phyloP scores from a whole-genome alignment of 1,140 invertebrate species.

The Solenopsis fugax region DNA sequence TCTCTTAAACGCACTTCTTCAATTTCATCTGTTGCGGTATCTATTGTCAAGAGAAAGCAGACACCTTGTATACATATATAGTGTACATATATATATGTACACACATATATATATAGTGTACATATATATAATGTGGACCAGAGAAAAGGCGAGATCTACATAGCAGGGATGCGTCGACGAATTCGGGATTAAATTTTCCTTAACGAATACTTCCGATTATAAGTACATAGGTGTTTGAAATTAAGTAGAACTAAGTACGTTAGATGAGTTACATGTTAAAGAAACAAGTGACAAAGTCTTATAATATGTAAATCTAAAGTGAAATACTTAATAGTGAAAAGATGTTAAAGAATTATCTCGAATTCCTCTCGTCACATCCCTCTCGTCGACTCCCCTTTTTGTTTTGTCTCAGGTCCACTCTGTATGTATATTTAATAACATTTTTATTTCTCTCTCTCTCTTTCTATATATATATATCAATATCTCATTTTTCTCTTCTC shows the following conservation, averaged over 20 bases:
- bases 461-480: neutral
- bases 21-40: neutral
- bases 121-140: constrained; percentile 55
- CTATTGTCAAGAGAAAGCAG: constrained; percentile 45
- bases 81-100: constrained; percentile 53
- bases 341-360: neutral
- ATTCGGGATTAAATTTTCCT: constrained; percentile 10
- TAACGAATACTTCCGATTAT: neutral
- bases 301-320: neutral
- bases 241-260: constrained; percentile 9
- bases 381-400: neutral
- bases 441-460: constrained; percentile 49
- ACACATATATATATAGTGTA: constrained; percentile 57
- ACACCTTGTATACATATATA: constrained; percentile 61
- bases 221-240: constrained; percentile 7
- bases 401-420: constrained; percentile 7
- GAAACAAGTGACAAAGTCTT: neutral
- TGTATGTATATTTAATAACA: constrained; percentile 65
- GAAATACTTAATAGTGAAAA: neutral
- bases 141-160: constrained; percentile 36
- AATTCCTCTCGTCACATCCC: constrained; percentile 1
- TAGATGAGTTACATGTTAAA: constrained; percentile 10
- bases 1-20: constrained; percentile 37
- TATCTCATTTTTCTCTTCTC: constrained; percentile 45
- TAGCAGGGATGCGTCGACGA: constrained; percentile 32